phyloP scores from a whole-genome alignment of 1,140 invertebrate genomes.

The Bombus haemorrhoidalis region DNA sequence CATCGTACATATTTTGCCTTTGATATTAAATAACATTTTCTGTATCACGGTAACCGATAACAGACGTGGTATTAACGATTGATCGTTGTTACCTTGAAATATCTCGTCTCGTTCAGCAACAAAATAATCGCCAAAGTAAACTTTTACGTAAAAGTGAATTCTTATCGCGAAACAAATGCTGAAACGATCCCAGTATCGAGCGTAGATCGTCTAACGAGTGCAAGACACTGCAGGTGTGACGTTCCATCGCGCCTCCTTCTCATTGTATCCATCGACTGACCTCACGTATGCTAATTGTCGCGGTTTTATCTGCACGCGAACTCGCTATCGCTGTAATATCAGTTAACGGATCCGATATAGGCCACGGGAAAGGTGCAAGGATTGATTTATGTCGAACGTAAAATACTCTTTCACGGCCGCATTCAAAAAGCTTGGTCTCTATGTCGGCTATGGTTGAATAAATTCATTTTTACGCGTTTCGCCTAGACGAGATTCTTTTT shows the following conservation, averaged over 20 bases:
- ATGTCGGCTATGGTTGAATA: background rate
- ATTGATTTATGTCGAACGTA: conserved; percentile 19
- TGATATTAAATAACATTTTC: background rate
- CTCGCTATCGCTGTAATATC: conserved; percentile 65
- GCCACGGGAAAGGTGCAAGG: conserved; percentile 15
- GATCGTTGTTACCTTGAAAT: background rate
- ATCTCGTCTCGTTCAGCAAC: background rate
- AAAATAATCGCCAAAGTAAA: background rate
- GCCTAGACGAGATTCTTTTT: background rate
- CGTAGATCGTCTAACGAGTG: conserved; percentile 30
- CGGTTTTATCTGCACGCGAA: conserved; percentile 78
- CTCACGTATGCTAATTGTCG: conserved; percentile 79
- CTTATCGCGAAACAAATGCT: background rate
- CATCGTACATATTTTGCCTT: background rate
- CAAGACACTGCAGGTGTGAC: conserved; percentile 59
- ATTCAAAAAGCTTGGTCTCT: no score
- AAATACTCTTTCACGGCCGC: background rate
- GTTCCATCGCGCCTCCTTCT: conserved; percentile 53
- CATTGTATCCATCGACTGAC: conserved; percentile 70
- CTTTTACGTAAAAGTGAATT: background rate
- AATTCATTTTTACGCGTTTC: background rate
- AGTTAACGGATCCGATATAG: conserved; percentile 55
- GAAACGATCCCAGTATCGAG: background rate
- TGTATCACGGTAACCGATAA: background rate
- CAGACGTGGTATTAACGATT: background rate